Percentiles rank a stretch among this genome's conserved stretches.
Evolutionary conservation across 2,797 vertebrate species (phyloP).

Genomic region (Sciaenops ocellatus): DNA sequence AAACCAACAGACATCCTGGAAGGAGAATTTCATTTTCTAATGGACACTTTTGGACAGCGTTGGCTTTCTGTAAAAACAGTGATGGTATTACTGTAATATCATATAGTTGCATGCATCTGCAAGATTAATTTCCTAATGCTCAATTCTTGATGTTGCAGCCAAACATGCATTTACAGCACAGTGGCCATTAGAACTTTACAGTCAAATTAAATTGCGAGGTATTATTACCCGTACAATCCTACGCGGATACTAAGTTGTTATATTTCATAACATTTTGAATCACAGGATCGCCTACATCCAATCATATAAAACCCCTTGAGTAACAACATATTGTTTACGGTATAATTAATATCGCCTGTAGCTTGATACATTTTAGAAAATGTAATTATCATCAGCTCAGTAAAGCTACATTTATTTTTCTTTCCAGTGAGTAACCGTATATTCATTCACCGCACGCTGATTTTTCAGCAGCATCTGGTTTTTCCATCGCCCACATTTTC

Average conservation of each 20-base stretch:
- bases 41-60: conserved; percentile 41
- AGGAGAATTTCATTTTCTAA: conserved; percentile 53
- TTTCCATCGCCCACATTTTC: conserved; percentile 5
- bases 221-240: conserved; percentile 19
- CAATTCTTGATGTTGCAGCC: conserved; percentile 33
- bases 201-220: conserved; percentile 30
- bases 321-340: conserved; percentile 1
- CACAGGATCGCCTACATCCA: background rate
- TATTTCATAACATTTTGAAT: conserved; percentile 3
- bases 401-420: conserved; percentile 10
- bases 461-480: background rate
- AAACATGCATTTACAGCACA: conserved; percentile 45
- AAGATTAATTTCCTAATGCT: conserved; percentile 60
- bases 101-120: conserved; percentile 33
- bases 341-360: conserved; percentile 11
- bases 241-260: background rate
- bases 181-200: conserved; percentile 12
- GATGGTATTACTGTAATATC: conserved; percentile 43
- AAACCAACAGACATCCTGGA: conserved; percentile 22
- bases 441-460: conserved; percentile 4
- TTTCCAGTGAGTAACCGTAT: background rate
- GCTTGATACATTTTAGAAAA: background rate
- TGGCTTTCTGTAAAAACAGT: conserved; percentile 38
- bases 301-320: conserved; percentile 6
- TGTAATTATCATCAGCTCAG: background rate